These are phyloP conservation scores for Criorhina ranunculi DNA, from an alignment of 2,888 invertebrate genomes.

Conservation along the genomic window DNA sequence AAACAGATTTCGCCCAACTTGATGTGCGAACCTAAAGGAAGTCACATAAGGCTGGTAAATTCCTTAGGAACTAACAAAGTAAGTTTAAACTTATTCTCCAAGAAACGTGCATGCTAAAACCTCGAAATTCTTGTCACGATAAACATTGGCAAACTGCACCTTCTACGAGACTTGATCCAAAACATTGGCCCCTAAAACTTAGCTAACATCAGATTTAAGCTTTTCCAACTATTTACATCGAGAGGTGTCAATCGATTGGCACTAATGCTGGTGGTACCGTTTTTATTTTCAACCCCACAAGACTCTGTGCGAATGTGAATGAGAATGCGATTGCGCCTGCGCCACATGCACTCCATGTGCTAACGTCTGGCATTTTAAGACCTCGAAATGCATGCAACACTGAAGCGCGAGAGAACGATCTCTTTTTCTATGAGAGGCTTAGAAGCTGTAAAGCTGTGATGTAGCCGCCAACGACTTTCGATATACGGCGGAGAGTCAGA, in stretches of 20 bases:
- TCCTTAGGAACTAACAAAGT: not conserved
- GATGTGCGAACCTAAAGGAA: too few relatives aligned
- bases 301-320: not conserved
- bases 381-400: slow-evolving; percentile 24
- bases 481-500: slow-evolving; percentile 15
- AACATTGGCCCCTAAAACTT: slow-evolving; percentile 13
- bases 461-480: slow-evolving; percentile 57
- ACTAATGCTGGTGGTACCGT: slow-evolving; percentile 1
- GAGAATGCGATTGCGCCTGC: slow-evolving; percentile 27
- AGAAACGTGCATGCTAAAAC: slow-evolving; percentile 1
- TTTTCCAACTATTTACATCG: slow-evolving; percentile 3
- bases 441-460: slow-evolving; percentile 52
- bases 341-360: slow-evolving; percentile 35
- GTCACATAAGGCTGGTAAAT: too few relatives aligned
- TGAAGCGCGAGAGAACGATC: slow-evolving; percentile 26
- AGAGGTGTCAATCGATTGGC: not conserved
- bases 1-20: too few relatives aligned
- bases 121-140: slow-evolving; percentile 11
- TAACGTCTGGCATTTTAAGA: slow-evolving; percentile 46
- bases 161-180: not conserved
- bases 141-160: not conserved
- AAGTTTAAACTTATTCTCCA: not conserved
- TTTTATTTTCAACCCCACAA: not conserved
- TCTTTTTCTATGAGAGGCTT: slow-evolving; percentile 36
- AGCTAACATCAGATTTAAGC: not conserved